Evolutionary conservation across 2,888 invertebrate species (phyloP).

Genomic region (Cantharis rufa): DNA sequence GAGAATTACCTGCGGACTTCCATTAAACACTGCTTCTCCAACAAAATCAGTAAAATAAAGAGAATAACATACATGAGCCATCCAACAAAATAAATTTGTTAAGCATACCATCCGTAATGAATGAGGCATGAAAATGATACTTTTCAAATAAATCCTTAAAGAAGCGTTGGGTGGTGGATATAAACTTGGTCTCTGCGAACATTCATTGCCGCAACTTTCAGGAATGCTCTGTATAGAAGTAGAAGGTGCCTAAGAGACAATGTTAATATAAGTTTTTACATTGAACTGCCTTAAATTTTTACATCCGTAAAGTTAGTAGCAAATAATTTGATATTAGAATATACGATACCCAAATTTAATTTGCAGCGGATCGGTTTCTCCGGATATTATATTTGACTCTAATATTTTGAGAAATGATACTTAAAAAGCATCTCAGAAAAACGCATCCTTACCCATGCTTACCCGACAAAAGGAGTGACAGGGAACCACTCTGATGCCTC

Average conservation of each 20-base stretch:
- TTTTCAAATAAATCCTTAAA: conserved; percentile 79
- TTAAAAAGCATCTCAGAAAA: too few relatives aligned
- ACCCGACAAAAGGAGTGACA: too few relatives aligned
- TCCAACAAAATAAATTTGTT: conserved; percentile 97
- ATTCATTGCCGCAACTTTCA: not conserved
- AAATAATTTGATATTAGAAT: too few relatives aligned
- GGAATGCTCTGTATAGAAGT: not conserved
- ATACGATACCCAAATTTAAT: too few relatives aligned
- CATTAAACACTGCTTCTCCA: conserved; percentile 87
- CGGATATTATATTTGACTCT: too few relatives aligned
- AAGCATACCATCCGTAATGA: conserved; percentile 85
- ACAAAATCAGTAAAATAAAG: conserved; percentile 97
- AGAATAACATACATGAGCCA: conserved; percentile 96
- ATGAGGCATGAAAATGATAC: conserved; percentile 89
- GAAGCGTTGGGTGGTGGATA: conserved; percentile 55
- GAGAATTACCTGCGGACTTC: conserved; percentile 74
- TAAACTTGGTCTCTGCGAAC: conserved; percentile 35
- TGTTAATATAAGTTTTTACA: too few relatives aligned
- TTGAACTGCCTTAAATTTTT: too few relatives aligned
- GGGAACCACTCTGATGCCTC: too few relatives aligned
- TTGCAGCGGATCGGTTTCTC: too few relatives aligned
- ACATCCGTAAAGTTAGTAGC: too few relatives aligned
- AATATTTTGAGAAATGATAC: too few relatives aligned
- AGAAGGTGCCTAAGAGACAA: not conserved
- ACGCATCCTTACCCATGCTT: too few relatives aligned